These are phyloP conservation scores for Kryptolebias marmoratus DNA, from an alignment of 2,113 vertebrate species.

Conservation along the genomic window DNA sequence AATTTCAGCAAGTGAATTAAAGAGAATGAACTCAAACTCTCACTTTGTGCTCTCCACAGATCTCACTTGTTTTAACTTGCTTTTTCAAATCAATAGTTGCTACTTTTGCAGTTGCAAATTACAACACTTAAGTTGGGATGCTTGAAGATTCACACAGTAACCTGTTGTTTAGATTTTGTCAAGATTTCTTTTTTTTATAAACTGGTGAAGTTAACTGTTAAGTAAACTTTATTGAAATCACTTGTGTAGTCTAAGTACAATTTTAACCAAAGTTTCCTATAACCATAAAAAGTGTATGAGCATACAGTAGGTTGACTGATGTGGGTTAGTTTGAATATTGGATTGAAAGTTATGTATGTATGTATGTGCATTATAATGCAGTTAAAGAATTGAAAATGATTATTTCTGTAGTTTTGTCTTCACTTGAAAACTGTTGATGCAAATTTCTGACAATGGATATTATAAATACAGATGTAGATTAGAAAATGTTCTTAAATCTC, in stretches of 20 bases:
- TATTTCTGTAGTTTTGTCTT: background rate
- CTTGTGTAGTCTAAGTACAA: too few species aligned
- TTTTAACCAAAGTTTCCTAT: too few species aligned
- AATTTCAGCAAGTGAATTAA: constrained; percentile 23
- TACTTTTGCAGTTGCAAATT: constrained; percentile 12
- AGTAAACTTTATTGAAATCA: too few species aligned
- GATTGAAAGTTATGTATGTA: too few species aligned
- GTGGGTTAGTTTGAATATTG: too few species aligned
- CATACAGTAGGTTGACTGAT: too few species aligned
- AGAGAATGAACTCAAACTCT: constrained; percentile 12
- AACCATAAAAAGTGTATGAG: too few species aligned
- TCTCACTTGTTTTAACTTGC: constrained; percentile 19
- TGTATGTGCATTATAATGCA: too few species aligned
- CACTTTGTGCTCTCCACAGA: background rate
- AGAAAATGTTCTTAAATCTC: background rate
- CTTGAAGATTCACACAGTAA: background rate
- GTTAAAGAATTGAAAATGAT: too few species aligned
- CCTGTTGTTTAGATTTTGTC: constrained; percentile 3
- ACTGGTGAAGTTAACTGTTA: too few species aligned
- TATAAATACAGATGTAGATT: background rate
- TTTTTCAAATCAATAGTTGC: constrained; percentile 24
- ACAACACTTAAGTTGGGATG: constrained; percentile 1
- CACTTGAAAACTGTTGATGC: background rate
- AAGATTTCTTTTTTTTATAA: too few species aligned
- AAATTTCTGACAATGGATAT: background rate